Percentiles rank a stretch among this genome's conserved stretches.
Evolutionary conservation across 2,113 vertebrate genomes (phyloP).

Genomic region (Eclectus roratus): DNA sequence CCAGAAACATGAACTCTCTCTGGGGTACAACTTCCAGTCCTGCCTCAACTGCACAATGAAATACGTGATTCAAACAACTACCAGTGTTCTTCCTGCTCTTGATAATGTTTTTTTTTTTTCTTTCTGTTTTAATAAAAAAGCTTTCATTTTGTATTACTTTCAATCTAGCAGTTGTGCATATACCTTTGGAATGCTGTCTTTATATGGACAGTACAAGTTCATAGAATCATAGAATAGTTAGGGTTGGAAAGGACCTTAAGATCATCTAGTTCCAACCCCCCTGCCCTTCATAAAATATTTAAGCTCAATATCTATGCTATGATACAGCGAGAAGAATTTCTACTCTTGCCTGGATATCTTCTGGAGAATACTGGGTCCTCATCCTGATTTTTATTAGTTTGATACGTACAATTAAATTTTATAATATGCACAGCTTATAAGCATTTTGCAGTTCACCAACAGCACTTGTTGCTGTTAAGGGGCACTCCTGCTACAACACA

Average conservation of each 20-base stretch:
- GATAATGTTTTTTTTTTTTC: not conserved
- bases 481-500: not conserved
- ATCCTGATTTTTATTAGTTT: not conserved
- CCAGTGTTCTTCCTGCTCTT: not conserved
- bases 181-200: not conserved
- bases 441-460: not conserved
- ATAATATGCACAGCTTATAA: not conserved
- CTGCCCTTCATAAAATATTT: not conserved
- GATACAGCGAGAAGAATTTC: not conserved
- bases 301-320: not conserved
- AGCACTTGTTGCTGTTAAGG: not conserved
- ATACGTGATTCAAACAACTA: not conserved
- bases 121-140: not conserved
- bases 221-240: not conserved
- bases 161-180: not conserved
- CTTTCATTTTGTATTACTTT: not conserved
- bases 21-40: not conserved
- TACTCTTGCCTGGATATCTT: not conserved
- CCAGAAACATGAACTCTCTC: not conserved
- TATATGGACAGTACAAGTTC: not conserved
- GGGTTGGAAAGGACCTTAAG: too few relatives aligned
- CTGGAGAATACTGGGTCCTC: not conserved
- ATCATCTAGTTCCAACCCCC: too few relatives aligned
- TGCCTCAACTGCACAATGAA: not conserved
- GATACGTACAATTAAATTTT: not conserved